These are phyloP conservation scores for Carcharodon carcharias DNA, from an alignment of 2,797 vertebrate genomes.

Conservation along the genomic window DNA sequence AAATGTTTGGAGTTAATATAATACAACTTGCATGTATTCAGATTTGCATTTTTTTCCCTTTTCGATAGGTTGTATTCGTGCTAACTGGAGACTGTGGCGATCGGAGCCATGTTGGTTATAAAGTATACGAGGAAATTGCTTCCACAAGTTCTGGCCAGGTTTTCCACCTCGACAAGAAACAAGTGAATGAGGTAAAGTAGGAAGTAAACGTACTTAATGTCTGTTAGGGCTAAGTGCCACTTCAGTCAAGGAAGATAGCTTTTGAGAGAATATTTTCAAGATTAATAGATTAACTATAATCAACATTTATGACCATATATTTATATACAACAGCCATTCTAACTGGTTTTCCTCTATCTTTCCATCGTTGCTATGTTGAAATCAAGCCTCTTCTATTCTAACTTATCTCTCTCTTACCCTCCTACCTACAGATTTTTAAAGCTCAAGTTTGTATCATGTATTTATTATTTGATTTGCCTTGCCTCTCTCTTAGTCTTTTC, in stretches of 20 bases:
- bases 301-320: neutral
- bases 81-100: constrained; percentile 96
- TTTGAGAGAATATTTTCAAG: neutral
- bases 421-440: neutral
- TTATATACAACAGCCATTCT: neutral
- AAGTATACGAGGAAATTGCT: constrained; percentile 94
- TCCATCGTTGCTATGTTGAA: neutral
- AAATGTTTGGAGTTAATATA: neutral
- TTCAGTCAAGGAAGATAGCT: neutral
- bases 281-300: neutral
- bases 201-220: neutral
- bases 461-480: neutral
- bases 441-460: neutral
- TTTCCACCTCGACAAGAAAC: constrained; percentile 95
- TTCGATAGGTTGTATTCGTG: constrained; percentile 86
- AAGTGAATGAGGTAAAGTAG: constrained; percentile 89
- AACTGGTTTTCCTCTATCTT: neutral
- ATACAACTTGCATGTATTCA: neutral
- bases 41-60: neutral
- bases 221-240: too few species aligned
- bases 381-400: neutral
- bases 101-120: constrained; percentile 83
- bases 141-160: constrained; percentile 97
- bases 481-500: neutral
- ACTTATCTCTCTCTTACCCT: neutral